Conservation (phyloP, 2,888 invertebrate genomes). For the Himalopsyche tibetana region DNA sequence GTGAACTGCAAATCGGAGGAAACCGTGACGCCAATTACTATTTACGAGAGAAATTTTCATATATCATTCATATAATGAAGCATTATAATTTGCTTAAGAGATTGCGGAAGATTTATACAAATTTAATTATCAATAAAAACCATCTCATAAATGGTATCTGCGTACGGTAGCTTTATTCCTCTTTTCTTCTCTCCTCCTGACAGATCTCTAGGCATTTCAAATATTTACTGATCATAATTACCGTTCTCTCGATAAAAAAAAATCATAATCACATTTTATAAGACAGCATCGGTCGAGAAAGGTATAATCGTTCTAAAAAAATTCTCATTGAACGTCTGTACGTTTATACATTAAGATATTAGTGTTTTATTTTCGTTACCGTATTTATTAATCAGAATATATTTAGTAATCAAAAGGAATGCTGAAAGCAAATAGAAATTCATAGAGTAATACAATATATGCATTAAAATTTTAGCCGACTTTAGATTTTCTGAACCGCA, state of each 20-base stretch:
- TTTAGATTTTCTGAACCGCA: too few species aligned
- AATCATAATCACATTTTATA: slow-evolving; percentile 35
- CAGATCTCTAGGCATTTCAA: slow-evolving; percentile 24
- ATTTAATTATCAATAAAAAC: background rate
- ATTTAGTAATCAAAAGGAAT: too few species aligned
- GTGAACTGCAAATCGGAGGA: background rate
- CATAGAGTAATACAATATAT: too few species aligned
- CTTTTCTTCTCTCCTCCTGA: slow-evolving; percentile 35
- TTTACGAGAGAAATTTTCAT: slow-evolving; percentile 24
- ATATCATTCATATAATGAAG: slow-evolving; percentile 20
- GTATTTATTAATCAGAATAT: too few species aligned
- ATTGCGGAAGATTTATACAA: slow-evolving; percentile 39
- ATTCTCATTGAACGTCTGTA: too few species aligned
- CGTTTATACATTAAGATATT: too few species aligned
- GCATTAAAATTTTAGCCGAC: too few species aligned
- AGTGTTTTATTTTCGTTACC: too few species aligned
- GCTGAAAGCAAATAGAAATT: too few species aligned
- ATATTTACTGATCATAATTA: slow-evolving; percentile 5
- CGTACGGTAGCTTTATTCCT: background rate
- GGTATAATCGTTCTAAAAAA: slow-evolving; percentile 7
- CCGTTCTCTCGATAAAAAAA: slow-evolving; percentile 12
- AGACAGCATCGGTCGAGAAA: background rate
- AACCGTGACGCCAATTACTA: background rate
- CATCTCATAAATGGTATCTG: slow-evolving; percentile 1
- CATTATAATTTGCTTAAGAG: slow-evolving; percentile 27